These are phyloP conservation scores for Gonioctena quinquepunctata DNA, from an alignment of 1,140 invertebrate species.

Conservation along the genomic window DNA sequence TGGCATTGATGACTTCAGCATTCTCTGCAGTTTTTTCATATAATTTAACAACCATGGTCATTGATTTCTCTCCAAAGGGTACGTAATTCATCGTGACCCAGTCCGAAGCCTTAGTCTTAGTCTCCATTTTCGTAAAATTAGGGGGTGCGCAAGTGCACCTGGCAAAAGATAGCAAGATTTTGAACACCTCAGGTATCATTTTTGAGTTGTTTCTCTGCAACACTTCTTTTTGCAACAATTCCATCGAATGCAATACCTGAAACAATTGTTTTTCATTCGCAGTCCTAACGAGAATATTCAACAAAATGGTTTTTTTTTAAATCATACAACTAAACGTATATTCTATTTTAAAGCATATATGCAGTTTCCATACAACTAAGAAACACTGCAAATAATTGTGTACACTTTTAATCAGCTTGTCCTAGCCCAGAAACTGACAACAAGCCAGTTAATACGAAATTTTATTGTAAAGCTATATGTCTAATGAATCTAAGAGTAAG, in stretches of 20 bases:
- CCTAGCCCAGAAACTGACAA: no score
- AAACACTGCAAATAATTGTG: no score
- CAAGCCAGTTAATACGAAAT: no score
- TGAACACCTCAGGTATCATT: conserved; percentile 80
- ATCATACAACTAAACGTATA: no score
- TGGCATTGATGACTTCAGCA: conserved; percentile 72
- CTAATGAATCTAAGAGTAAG: no score
- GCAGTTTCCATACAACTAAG: no score
- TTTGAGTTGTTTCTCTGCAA: conserved; percentile 65
- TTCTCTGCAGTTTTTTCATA: conserved; percentile 82
- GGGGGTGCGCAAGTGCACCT: conserved; percentile 75
- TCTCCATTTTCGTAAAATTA: conserved; percentile 64
- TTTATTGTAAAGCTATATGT: no score
- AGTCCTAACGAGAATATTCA: no score
- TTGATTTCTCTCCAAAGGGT: conserved; percentile 84
- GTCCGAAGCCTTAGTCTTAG: conserved; percentile 62
- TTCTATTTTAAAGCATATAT: no score
- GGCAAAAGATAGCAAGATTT: conserved; percentile 75
- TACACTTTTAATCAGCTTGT: no score
- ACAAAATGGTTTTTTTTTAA: no score
- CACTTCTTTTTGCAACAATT: conserved; percentile 81
- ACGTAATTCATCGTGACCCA: conserved; percentile 87
- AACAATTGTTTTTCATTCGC: no score
- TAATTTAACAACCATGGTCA: conserved; percentile 79
- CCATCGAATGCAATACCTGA: conserved; percentile 76